Evolutionary conservation across 2,113 vertebrate species (phyloP), one percentile per base, ranked within the genome.

Genomic region (Sorex araneus): DNA sequence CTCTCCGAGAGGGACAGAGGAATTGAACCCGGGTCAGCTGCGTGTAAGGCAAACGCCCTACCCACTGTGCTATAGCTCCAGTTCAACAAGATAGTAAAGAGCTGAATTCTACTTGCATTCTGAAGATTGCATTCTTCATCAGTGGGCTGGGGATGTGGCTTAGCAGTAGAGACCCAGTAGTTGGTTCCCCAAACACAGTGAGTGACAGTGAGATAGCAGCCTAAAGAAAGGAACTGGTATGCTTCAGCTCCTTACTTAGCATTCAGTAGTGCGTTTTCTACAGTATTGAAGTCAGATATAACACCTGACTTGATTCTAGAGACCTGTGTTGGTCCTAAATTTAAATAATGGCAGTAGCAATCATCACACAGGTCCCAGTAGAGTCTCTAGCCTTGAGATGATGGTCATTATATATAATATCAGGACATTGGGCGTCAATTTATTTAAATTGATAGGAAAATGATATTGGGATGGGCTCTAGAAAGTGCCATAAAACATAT

Each of bases 381-480:
- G 69, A 23, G 40, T 67, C 54, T 75, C n/a, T 63, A n/a, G 45
- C 57, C 30, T 64, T 45, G 32, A 73, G 76, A 25, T 89, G 80
- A 66, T 64, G 66, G 32, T 71, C 71, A 25, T 57, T 57, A 10
- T 50, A 27, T 80, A 6, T 13, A 60, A 63, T 74, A 8, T 18
- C 18, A 43, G 94, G 70, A 87, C 57, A 13, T 70, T 18, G 32
- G 69, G 23, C 28, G 30, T 77, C 82, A 27, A 15, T 50, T 27
- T 64, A 2, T 63, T 70, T 87, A 69, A 93, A n/a, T 81, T 75
- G 74, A 74, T 57, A 12, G 63, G 64, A 47, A 75, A 83, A 64
- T 63, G 54, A 30, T 91, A 43, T 57, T 60, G 60, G 19, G 50
- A 57, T 60, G 18, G 75, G 63, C 18, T 25, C 69, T 36, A 70